Evolutionary conservation across 2,797 vertebrate species (phyloP).

Genomic region (Threskiornis aethiopicus): DNA sequence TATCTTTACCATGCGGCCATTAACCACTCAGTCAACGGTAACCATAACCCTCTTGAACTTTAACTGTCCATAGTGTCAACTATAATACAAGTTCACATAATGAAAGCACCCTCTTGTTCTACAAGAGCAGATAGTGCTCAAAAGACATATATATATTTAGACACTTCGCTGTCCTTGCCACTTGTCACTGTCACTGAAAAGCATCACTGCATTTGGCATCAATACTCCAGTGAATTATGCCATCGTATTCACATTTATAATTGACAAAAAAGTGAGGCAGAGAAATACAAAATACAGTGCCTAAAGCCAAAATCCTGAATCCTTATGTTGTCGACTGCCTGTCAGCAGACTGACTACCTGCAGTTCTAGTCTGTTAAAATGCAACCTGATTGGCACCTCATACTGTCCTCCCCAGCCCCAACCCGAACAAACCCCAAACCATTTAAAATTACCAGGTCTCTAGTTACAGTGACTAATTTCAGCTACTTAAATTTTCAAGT

Average conservation of each 20-base stretch:
- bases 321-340: background rate
- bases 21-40: background rate
- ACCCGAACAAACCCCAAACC: background rate
- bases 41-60: background rate
- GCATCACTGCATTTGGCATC: background rate
- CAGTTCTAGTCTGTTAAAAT: background rate
- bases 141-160: background rate
- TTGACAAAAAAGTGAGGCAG: background rate
- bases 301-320: background rate
- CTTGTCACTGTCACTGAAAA: background rate
- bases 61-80: background rate
- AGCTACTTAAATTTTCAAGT: background rate
- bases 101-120: background rate
- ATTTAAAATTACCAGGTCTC: background rate
- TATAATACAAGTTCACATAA: background rate
- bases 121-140: background rate
- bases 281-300: background rate
- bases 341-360: background rate
- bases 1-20: background rate
- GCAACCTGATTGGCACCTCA: background rate
- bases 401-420: background rate
- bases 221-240: background rate
- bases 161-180: background rate
- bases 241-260: background rate
- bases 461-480: background rate